phyloP scores from a whole-genome alignment of 2,888 invertebrate species.

The Philereme transversata region DNA sequence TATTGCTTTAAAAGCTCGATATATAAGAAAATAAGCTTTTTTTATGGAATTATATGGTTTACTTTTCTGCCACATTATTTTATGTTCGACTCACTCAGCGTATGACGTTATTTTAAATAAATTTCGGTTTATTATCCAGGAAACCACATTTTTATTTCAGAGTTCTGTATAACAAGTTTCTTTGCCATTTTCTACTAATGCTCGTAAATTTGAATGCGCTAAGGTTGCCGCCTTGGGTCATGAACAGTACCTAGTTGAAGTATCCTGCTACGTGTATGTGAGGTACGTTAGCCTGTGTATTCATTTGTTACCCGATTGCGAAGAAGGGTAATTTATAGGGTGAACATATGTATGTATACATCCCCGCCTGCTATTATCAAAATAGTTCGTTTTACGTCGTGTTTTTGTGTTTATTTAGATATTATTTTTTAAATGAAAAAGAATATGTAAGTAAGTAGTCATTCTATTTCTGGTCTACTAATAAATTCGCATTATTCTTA shows the following conservation, averaged over 20 bases:
- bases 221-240: slow-evolving; percentile 13
- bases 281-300: too few species aligned
- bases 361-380: too few species aligned
- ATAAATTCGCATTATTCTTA: too few species aligned
- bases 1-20: slow-evolving; percentile 10
- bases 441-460: too few species aligned
- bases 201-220: slow-evolving; percentile 9
- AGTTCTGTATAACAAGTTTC: slow-evolving; percentile 8
- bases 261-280: background rate
- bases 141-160: slow-evolving; percentile 1
- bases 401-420: too few species aligned
- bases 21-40: slow-evolving; percentile 8
- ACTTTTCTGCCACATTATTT: slow-evolving; percentile 2
- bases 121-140: background rate
- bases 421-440: too few species aligned
- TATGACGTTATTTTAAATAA: background rate
- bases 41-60: background rate
- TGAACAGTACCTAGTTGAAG: slow-evolving; percentile 1
- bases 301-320: too few species aligned
- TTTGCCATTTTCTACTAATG: slow-evolving; percentile 3
- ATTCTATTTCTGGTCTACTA: too few species aligned
- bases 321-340: too few species aligned
- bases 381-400: too few species aligned
- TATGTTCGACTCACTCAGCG: background rate
- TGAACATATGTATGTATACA: too few species aligned